Evolutionary conservation across 2,797 vertebrate genomes (phyloP).

Genomic region (Sparidentex hasta): DNA sequence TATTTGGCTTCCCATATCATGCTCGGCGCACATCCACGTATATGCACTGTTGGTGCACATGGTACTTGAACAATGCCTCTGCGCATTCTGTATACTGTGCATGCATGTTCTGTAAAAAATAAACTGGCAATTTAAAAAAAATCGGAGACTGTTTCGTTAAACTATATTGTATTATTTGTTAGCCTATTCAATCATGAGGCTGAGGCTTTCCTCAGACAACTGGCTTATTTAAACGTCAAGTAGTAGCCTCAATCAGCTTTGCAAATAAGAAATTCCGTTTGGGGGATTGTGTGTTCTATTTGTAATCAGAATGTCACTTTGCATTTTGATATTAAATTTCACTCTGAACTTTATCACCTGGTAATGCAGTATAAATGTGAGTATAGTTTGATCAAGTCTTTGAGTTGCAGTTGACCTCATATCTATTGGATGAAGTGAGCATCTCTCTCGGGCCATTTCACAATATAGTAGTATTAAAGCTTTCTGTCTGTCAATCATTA

Average conservation of each 20-base stretch:
- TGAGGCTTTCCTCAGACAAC: neutral
- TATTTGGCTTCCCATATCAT: slow-evolving; percentile 1
- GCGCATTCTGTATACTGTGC: neutral
- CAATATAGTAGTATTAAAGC: no score
- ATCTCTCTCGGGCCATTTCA: no score
- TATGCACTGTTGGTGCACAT: neutral
- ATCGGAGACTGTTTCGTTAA: neutral
- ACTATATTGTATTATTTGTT: neutral
- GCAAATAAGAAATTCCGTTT: no score
- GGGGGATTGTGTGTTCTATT: no score
- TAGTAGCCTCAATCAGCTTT: no score
- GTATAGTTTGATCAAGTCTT: no score
- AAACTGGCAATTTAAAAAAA: neutral
- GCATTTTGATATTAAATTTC: neutral
- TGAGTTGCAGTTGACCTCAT: no score
- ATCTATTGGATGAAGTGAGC: no score
- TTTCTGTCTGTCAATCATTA: no score
- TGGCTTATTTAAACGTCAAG: no score
- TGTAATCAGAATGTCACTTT: no score
- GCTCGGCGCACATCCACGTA: slow-evolving; percentile 19
- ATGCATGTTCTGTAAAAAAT: neutral
- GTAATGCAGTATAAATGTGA: no score
- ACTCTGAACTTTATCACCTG: neutral
- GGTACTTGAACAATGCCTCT: slow-evolving; percentile 5
- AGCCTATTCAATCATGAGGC: neutral